Percentiles rank a stretch among this genome's conserved stretches.
These are phyloP conservation scores for Beroe forskalii DNA, from an alignment of 37 sponge, comb jelly and placozoan genomes.

Conservation along the genomic window DNA sequence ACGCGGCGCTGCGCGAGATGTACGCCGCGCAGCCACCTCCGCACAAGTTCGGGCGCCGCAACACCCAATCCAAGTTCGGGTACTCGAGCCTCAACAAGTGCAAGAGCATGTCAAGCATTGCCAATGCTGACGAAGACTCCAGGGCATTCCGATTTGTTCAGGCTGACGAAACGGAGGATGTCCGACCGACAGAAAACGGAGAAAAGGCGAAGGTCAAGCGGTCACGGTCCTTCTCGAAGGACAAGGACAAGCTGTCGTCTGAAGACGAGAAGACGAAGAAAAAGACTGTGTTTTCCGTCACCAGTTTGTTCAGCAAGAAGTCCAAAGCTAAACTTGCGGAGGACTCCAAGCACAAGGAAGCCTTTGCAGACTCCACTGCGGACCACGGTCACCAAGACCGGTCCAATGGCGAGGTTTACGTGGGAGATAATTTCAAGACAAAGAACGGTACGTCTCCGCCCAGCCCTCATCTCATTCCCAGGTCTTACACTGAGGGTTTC, in stretches of 20 bases:
- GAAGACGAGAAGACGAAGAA: slow-evolving; percentile 54
- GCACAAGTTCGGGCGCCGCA: slow-evolving; percentile 16
- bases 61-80: not conserved
- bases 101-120: slow-evolving; percentile 65
- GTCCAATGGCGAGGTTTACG: not conserved
- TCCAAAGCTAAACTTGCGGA: not conserved
- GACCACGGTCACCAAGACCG: not conserved
- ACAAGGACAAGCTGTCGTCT: slow-evolving; percentile 37
- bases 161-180: not conserved
- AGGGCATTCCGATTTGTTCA: not conserved
- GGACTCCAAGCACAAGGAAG: slow-evolving; percentile 31
- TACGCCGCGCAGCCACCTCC: slow-evolving; percentile 48
- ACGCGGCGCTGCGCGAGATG: slow-evolving; percentile 32
- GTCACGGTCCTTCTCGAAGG: slow-evolving; percentile 35
- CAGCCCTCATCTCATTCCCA: slow-evolving; percentile 7
- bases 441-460: not conserved
- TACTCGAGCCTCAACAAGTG: slow-evolving; percentile 37
- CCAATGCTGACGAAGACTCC: slow-evolving; percentile 11
- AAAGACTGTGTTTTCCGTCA: slow-evolving; percentile 5
- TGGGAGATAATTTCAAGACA: not conserved
- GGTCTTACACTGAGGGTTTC: slow-evolving; percentile 33
- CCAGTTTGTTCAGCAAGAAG: slow-evolving; percentile 21
- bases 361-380: not conserved
- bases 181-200: not conserved
- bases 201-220: not conserved